Evolutionary conservation across 2,797 vertebrate species (phyloP).

Genomic region (Apogon hyalosoma): DNA sequence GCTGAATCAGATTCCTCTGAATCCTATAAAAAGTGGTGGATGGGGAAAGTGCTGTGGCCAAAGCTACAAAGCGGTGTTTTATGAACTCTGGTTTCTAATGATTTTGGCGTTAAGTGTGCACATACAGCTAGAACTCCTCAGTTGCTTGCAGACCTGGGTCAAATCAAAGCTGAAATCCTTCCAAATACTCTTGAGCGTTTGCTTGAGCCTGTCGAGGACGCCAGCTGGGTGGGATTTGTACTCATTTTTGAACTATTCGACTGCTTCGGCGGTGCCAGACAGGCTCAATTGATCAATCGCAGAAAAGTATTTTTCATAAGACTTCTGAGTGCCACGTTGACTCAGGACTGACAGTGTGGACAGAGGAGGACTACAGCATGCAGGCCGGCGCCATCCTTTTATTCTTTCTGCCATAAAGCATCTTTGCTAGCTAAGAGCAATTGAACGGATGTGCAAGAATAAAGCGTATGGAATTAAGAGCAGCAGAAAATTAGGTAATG

Average conservation of each 20-base stretch:
- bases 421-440: slow-evolving; percentile 55
- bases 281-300: slow-evolving; percentile 77
- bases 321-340: slow-evolving; percentile 67
- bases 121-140: slow-evolving; percentile 69
- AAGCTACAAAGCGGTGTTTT: slow-evolving; percentile 76
- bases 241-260: slow-evolving; percentile 49
- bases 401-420: slow-evolving; percentile 65
- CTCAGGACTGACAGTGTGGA: slow-evolving; percentile 55
- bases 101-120: slow-evolving; percentile 67
- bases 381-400: slow-evolving; percentile 68
- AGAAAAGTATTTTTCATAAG: slow-evolving; percentile 76
- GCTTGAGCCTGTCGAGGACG: slow-evolving; percentile 58
- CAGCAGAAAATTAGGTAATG: slow-evolving; percentile 63
- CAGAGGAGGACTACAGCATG: slow-evolving; percentile 67
- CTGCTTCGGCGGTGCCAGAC: slow-evolving; percentile 64
- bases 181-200: slow-evolving; percentile 72
- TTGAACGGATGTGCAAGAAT: slow-evolving; percentile 70
- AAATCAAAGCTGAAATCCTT: slow-evolving; percentile 76
- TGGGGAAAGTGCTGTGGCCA: slow-evolving; percentile 81
- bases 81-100: slow-evolving; percentile 75
- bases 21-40: slow-evolving; percentile 79
- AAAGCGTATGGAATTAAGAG: slow-evolving; percentile 67
- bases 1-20: slow-evolving; percentile 74
- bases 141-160: slow-evolving; percentile 70
- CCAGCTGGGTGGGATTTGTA: slow-evolving; percentile 71